Conservation (phyloP, 2,113 vertebrate species). For the Bubo blakistoni region DNA sequence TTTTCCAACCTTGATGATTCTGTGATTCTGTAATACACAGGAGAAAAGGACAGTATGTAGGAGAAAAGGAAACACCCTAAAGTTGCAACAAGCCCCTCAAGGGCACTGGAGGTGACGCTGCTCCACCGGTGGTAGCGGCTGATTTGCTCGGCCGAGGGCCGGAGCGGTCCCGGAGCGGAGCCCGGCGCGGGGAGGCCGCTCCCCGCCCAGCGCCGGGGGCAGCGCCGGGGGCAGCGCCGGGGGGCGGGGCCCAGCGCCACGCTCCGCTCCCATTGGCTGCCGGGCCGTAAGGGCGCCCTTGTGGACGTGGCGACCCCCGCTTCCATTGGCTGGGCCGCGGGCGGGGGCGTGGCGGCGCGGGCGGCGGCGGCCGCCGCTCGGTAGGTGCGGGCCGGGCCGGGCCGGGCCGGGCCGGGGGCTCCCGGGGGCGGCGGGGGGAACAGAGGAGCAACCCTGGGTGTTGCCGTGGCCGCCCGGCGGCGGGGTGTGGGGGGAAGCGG, state of each 20-base stretch:
- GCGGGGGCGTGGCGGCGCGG: not conserved
- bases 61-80: accelerated
- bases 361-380: not conserved
- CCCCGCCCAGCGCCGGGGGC: too few species aligned
- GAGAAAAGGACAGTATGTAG: too few species aligned
- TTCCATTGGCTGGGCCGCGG: not conserved
- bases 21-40: accelerated
- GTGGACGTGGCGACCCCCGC: not conserved
- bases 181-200: too few species aligned
- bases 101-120: not conserved
- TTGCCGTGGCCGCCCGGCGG: too few species aligned
- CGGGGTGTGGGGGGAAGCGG: too few species aligned
- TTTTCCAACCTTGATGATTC: too few species aligned
- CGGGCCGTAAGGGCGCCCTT: not conserved
- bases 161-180: too few species aligned
- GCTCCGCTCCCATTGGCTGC: not conserved
- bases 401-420: not conserved
- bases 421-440: too few species aligned
- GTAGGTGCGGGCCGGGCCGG: not conserved
- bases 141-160: accelerated
- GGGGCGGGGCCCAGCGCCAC: too few species aligned
- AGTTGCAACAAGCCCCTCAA: accelerated
- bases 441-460: too few species aligned
- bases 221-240: too few species aligned
- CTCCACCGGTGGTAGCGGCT: accelerated